phyloP scores from a whole-genome alignment of 2,888 invertebrate species.

The Eucera pruinosa region DNA sequence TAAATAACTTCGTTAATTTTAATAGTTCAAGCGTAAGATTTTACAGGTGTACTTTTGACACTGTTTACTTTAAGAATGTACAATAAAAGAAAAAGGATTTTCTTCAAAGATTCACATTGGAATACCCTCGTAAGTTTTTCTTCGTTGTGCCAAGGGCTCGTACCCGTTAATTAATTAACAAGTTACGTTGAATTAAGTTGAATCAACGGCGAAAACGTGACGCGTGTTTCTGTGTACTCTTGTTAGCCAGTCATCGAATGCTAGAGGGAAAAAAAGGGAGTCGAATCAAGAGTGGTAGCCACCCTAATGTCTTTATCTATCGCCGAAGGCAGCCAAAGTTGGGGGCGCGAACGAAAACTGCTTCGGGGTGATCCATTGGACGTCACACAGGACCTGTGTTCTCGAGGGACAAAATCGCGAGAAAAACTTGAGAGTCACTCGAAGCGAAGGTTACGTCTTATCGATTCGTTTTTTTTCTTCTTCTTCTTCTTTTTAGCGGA shows the following conservation, averaged over 20 bases:
- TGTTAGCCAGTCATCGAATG: slow-evolving; percentile 44
- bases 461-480: too few species aligned
- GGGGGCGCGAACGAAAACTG: slow-evolving; percentile 38
- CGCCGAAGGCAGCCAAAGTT: slow-evolving; percentile 35
- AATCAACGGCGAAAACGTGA: slow-evolving; percentile 32
- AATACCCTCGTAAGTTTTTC: too few species aligned
- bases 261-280: slow-evolving; percentile 44
- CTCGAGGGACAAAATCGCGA: slow-evolving; percentile 45
- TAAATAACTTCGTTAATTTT: too few species aligned
- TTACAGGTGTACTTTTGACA: too few species aligned
- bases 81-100: too few species aligned
- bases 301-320: slow-evolving; percentile 64
- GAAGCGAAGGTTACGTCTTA: slow-evolving; percentile 41
- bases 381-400: slow-evolving; percentile 30
- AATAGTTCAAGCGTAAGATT: too few species aligned
- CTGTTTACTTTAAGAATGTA: too few species aligned
- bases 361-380: slow-evolving; percentile 53
- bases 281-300: slow-evolving; percentile 51
- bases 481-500: slow-evolving; percentile 27
- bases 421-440: slow-evolving; percentile 71
- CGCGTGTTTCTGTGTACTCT: slow-evolving; percentile 39
- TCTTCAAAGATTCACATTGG: too few species aligned
- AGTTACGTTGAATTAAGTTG: too few species aligned
- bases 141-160: too few species aligned
- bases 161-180: too few species aligned